These are phyloP conservation scores for roundworm (Caenorhabditis elegans) DNA, from an alignment of 1,140 invertebrate species.

Conservation along the genomic window WBcel235 BX284604.4:9861001-9861500, in stretches of 20 bases:
- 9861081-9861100: constrained; percentile 43
- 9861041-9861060: neutral
- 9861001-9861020: neutral
- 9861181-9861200: constrained; percentile 33
- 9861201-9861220: neutral
- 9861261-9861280: neutral
- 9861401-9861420: neutral
- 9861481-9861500: neutral
- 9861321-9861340: constrained; percentile 25
- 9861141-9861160: constrained; percentile 37
- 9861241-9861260: neutral
- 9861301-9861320: neutral
- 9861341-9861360: neutral
- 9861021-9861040: neutral
- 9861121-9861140: constrained; percentile 48
- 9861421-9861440: neutral
- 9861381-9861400: neutral
- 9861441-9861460: neutral
- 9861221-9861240: neutral
- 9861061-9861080: constrained; percentile 43
- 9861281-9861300: neutral
- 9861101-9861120: constrained; percentile 44
- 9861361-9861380: neutral
- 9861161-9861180: constrained; percentile 43
- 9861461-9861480: neutral